Evolutionary conservation across 2,797 vertebrate species (phyloP).

Genomic region (Phyllotis vaccarum): DNA sequence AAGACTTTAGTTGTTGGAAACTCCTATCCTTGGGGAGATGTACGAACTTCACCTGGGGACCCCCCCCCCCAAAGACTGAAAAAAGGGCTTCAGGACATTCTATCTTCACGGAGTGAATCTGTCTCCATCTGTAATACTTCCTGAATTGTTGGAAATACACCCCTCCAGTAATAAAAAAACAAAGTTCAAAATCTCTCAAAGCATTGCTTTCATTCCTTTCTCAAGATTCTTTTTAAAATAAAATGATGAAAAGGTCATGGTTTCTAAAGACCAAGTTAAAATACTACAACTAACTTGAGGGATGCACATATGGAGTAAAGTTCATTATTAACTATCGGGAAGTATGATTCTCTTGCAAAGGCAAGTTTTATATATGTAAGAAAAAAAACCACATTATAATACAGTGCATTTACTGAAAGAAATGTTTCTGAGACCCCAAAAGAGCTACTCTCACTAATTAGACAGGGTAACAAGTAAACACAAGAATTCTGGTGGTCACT

Average conservation of each 20-base stretch:
- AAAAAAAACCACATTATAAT: neutral
- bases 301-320: neutral
- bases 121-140: neutral
- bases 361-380: neutral
- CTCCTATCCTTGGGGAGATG: neutral
- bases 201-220: neutral
- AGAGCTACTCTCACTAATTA: neutral
- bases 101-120: neutral
- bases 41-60: neutral
- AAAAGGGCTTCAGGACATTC: neutral
- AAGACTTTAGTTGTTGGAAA: neutral
- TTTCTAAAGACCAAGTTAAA: neutral
- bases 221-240: neutral
- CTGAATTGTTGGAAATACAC: neutral
- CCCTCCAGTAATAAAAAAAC: neutral
- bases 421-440: neutral
- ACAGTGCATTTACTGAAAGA: neutral
- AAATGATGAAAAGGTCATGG: neutral
- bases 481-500: neutral
- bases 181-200: neutral
- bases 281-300: neutral
- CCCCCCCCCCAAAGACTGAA: neutral
- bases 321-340: neutral
- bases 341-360: constrained; percentile 30
- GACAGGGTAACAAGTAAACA: neutral